Conservation (phyloP, 1,140 invertebrate species). For the Drosophila cardini region DNA sequence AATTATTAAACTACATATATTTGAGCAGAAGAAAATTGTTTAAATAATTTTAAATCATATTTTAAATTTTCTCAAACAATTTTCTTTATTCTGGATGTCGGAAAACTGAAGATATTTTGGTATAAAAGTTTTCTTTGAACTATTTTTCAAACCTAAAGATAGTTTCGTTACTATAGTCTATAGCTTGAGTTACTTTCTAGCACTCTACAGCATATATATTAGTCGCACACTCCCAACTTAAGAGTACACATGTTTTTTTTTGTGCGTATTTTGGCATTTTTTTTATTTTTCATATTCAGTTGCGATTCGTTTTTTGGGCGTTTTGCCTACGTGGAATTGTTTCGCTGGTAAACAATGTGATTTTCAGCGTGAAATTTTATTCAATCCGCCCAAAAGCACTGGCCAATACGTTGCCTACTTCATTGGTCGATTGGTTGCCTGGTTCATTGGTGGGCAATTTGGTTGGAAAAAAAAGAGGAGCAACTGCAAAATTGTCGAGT, state of each 20-base stretch:
- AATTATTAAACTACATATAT: background rate
- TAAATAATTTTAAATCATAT: too few species aligned
- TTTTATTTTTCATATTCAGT: too few species aligned
- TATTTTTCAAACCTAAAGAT: too few species aligned
- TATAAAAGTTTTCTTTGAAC: too few species aligned
- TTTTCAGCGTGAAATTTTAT: slow-evolving; percentile 81
- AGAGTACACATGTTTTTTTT: too few species aligned
- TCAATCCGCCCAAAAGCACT: slow-evolving; percentile 57
- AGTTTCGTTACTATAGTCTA: too few species aligned
- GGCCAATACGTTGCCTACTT: slow-evolving; percentile 27
- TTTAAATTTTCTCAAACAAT: too few species aligned
- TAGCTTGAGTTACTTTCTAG: background rate
- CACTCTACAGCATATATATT: background rate
- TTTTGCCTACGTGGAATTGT: slow-evolving; percentile 53
- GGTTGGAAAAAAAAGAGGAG: background rate
- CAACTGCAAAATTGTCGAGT: slow-evolving; percentile 3
- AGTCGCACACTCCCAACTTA: background rate
- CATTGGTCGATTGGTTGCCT: slow-evolving; percentile 14
- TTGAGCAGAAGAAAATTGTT: too few species aligned
- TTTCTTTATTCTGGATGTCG: too few species aligned
- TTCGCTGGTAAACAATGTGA: slow-evolving; percentile 73
- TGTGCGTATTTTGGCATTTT: too few species aligned
- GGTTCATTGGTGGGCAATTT: slow-evolving; percentile 27
- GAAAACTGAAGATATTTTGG: too few species aligned
- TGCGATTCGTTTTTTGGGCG: slow-evolving; percentile 27